phyloP scores from a whole-genome alignment of 2,797 vertebrate genomes.

The Chromis chromis region DNA sequence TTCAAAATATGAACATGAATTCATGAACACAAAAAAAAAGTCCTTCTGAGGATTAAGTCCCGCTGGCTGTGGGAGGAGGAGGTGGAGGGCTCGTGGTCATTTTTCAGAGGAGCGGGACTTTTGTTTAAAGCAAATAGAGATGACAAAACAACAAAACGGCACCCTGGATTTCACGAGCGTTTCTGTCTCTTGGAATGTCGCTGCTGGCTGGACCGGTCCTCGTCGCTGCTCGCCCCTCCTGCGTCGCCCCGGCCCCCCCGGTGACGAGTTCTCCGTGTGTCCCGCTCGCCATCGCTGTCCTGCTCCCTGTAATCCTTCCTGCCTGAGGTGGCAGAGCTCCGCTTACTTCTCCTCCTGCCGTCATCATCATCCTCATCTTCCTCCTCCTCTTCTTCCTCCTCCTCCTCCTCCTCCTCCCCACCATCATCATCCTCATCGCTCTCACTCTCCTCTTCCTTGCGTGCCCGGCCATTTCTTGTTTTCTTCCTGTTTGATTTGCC shows the following conservation, averaged over 20 bases:
- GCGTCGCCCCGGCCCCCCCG: constrained; percentile 47
- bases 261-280: constrained; percentile 82
- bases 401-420: constrained; percentile 43
- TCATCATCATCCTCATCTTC: constrained; percentile 47
- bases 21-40: constrained; percentile 64
- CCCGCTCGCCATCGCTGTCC: constrained; percentile 89
- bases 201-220: constrained; percentile 77
- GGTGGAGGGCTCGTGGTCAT: constrained; percentile 34
- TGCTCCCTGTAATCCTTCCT: constrained; percentile 84
- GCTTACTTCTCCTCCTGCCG: constrained; percentile 84
- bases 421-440: constrained; percentile 46
- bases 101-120: constrained; percentile 43
- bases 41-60: constrained; percentile 74
- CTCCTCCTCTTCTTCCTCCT: constrained; percentile 22
- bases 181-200: constrained; percentile 89
- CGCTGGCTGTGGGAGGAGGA: constrained; percentile 61
- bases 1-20: constrained; percentile 84
- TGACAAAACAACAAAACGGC: constrained; percentile 46
- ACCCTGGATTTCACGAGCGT: constrained; percentile 78
- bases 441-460: constrained; percentile 54
- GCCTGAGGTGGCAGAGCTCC: constrained; percentile 65
- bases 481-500: constrained; percentile 67
- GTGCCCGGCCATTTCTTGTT: constrained; percentile 27
- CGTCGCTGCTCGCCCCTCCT: constrained; percentile 70
- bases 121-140: constrained; percentile 60